Base-by-base conservation (phyloP, 2,888 invertebrate genomes). In the Hydrotaea cyrtoneurina region DNA sequence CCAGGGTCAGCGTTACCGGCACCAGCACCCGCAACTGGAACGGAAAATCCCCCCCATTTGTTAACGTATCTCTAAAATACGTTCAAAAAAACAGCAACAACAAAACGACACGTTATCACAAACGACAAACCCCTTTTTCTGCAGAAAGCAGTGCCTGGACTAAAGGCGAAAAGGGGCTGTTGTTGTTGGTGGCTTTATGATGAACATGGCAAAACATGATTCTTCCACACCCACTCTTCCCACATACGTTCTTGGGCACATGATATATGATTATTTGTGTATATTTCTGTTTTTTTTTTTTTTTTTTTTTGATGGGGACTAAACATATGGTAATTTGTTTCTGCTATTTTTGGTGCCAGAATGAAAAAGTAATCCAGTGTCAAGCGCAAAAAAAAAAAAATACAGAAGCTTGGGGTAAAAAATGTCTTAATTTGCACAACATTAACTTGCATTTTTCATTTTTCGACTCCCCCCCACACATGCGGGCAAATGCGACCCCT, bases 401-500 rank as follows among this genome's bases (percentile, higher is more conserved):
- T 53, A n/a, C n/a, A n/a, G n/a, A 73, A 66, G 46, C 74, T 8
- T 26, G 23, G n/a, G 43, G n/a, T 77, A 80, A 79, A 84, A 87
- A 86, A 87, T 87, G 83, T 84, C 87, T 87, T 86, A 86, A 86
- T 87, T 87, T 87, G 87, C 86, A 87, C 86, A 85, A 87, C 85
- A 86, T 86, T 87, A 86, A 84, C 84, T 87, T 82, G 79, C 85
- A 86, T 84, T 85, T 86, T 85, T 84, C 87, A 84, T 80, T 80
- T 86, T 78, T 69, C 43, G 23, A 50, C 62, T 36, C 62, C 17
- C 64, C 1, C 55, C 43, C 50, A 36, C 36, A 36, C 36, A n/a
- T 46, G 21, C 31, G 0, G n/a, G 10, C 23, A 17, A 31, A 17
- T 21, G 55, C 82, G 82, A 82, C 82, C 77, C 82, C 77, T 82